Evolutionary conservation across 2,797 vertebrate species (phyloP).

Genomic region (Rallus crepitans): DNA sequence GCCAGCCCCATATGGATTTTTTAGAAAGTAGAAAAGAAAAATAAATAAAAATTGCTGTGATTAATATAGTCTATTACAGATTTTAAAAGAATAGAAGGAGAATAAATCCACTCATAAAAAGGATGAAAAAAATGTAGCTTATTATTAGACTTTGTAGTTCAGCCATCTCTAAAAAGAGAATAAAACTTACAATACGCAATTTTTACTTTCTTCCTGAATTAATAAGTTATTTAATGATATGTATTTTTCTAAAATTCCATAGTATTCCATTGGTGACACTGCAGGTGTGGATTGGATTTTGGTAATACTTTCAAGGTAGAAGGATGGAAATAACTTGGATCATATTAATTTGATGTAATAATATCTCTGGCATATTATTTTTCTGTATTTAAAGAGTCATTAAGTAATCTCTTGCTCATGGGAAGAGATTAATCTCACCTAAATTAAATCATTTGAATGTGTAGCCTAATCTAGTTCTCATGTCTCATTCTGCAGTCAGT

Average conservation of each 20-base stretch:
- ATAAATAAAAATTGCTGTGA: not conserved
- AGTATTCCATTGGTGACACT: not conserved
- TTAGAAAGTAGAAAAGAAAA: not conserved
- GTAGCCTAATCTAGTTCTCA: not conserved
- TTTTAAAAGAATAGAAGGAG: not conserved
- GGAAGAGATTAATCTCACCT: not conserved
- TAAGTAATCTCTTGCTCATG: not conserved
- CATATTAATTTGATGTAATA: not conserved
- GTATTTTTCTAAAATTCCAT: not conserved
- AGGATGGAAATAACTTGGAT: not conserved
- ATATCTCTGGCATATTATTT: not conserved
- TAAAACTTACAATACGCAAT: not conserved
- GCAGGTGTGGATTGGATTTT: not conserved
- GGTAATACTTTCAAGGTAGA: not conserved
- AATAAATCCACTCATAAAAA: conserved; percentile 6
- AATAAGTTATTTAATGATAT: not conserved
- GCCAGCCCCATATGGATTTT: not conserved
- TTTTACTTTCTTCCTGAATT: not conserved
- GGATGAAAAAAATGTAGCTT: not conserved
- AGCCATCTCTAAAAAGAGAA: not conserved
- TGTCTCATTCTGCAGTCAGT: not conserved
- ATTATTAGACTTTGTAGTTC: not conserved
- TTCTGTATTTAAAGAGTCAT: not conserved
- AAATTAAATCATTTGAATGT: not conserved
- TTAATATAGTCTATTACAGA: not conserved